A percentile compares a stretch with the other conserved stretches of the same genome.
These are phyloP conservation scores for Holcopasites calliopsidis DNA, from an alignment of 1,140 invertebrate genomes.

Conservation along the genomic window DNA sequence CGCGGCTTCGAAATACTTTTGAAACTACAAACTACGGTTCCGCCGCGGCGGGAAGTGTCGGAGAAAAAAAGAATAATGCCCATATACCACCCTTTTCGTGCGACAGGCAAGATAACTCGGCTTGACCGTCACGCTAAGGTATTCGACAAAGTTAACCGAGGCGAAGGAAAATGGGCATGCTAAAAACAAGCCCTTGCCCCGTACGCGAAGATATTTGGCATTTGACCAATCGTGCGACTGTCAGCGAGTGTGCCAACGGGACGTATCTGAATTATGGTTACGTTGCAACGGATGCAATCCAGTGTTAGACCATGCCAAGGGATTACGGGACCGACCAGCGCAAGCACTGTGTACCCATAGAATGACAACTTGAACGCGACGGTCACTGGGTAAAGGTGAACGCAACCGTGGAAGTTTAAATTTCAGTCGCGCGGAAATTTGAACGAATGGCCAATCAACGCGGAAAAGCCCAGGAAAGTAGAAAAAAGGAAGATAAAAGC, in stretches of 20 bases:
- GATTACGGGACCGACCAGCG: constrained; percentile 43
- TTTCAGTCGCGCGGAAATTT: neutral
- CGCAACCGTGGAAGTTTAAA: neutral
- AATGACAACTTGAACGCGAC: constrained; percentile 2
- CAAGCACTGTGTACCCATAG: neutral
- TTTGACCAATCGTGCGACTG: constrained; percentile 57
- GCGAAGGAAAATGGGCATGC: constrained; percentile 40
- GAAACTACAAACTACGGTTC: too few relatives aligned
- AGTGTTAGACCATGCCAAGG: constrained; percentile 54
- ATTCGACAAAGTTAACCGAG: constrained; percentile 29
- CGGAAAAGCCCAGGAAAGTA: too few relatives aligned
- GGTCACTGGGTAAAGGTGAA: constrained; percentile 16
- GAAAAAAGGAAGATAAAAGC: too few relatives aligned
- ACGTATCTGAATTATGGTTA: constrained; percentile 67
- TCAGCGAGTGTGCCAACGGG: constrained; percentile 63
- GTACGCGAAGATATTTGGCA: constrained; percentile 53
- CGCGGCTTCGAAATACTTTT: too few relatives aligned
- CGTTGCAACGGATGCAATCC: constrained; percentile 50
- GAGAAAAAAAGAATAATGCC: neutral
- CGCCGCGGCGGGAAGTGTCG: too few relatives aligned
- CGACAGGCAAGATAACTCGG: constrained; percentile 1
- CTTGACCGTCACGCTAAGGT: constrained; percentile 21
- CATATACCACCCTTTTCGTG: too few relatives aligned
- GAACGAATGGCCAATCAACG: too few relatives aligned
- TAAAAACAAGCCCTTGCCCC: constrained; percentile 20